Evolutionary conservation across 2,113 vertebrate genomes (phyloP).

Genomic region (Paedocypris sp.): DNA sequence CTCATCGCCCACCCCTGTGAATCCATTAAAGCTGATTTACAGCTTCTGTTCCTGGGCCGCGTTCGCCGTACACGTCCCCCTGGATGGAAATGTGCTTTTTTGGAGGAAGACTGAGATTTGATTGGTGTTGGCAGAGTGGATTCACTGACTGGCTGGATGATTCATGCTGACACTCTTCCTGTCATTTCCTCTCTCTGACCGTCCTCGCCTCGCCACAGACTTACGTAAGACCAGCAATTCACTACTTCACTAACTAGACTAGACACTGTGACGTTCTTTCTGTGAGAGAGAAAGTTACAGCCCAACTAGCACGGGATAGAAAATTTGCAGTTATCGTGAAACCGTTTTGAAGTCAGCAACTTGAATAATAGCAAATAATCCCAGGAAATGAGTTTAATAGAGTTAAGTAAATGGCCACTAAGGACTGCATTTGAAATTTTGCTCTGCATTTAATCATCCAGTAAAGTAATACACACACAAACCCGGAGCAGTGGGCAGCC

Average conservation of each 20-base stretch:
- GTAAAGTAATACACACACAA: no score
- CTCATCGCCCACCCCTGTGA: slow-evolving; percentile 27
- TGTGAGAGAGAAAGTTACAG: background rate
- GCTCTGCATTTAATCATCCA: no score
- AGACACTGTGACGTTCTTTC: background rate
- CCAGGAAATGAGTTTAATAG: no score
- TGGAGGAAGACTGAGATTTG: slow-evolving; percentile 5
- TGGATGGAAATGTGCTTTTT: background rate
- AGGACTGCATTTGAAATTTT: no score
- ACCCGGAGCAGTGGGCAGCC: no score
- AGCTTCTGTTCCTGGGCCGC: background rate
- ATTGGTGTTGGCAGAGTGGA: background rate
- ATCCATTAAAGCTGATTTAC: slow-evolving; percentile 37
- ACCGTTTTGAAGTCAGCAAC: no score
- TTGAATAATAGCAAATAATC: no score
- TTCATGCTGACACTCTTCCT: slow-evolving; percentile 22
- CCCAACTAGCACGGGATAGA: background rate
- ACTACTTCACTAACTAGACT: background rate
- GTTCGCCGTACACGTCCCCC: background rate
- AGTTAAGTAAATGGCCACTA: no score
- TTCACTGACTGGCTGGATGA: slow-evolving; percentile 23
- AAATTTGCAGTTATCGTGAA: background rate
- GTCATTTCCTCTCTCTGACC: slow-evolving; percentile 20
- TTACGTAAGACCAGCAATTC: slow-evolving; percentile 5
- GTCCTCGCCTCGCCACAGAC: slow-evolving; percentile 10